Conservation (phyloP, 2,113 vertebrate species). For the Coturnix japonica region DNA sequence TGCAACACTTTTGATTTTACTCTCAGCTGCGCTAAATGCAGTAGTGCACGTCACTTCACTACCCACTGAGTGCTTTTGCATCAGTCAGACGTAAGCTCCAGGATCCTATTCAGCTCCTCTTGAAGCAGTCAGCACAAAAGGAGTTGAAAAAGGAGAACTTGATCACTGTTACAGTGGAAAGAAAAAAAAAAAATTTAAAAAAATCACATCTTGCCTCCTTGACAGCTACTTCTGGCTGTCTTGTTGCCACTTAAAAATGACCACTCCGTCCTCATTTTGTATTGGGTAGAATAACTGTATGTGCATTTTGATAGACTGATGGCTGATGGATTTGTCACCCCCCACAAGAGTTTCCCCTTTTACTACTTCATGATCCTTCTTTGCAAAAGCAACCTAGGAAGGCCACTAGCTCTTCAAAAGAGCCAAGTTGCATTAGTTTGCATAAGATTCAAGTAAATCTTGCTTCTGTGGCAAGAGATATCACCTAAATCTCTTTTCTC, state of each 20-base stretch:
- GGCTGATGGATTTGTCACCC: not conserved
- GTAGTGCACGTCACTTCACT: not conserved
- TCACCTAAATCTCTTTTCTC: not conserved
- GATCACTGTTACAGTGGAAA: not conserved
- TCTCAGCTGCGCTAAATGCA: not conserved
- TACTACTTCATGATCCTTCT: not conserved
- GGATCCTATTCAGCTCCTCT: not conserved
- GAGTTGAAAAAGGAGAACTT: not conserved
- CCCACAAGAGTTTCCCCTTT: not conserved
- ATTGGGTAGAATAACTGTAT: not conserved
- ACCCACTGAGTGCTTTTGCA: not conserved
- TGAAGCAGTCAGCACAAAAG: not conserved
- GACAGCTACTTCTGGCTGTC: not conserved
- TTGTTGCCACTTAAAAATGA: not conserved
- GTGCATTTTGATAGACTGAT: not conserved
- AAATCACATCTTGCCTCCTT: not conserved
- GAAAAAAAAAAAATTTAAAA: conserved; percentile 35
- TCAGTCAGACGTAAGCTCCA: not conserved
- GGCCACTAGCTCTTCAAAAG: not conserved
- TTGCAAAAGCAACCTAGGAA: not conserved
- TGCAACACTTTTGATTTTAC: not conserved
- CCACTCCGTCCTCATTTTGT: not conserved
- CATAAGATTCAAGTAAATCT: not conserved
- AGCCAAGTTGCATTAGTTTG: not conserved
- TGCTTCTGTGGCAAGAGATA: not conserved